Evolutionary conservation across 1,140 invertebrate species (phyloP).

Genomic region (Pseudomyrmex pallidus): DNA sequence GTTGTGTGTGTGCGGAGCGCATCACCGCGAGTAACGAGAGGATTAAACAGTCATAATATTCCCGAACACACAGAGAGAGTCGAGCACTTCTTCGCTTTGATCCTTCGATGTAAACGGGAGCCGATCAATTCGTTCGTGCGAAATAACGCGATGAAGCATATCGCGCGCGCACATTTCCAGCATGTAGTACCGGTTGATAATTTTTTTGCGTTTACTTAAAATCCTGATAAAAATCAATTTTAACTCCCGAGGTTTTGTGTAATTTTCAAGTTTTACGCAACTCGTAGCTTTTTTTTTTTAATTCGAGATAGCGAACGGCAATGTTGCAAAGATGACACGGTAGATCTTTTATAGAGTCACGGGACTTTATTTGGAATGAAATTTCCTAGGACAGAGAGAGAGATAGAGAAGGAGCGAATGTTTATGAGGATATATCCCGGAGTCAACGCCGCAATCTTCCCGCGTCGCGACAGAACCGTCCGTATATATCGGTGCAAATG

Average conservation of each 20-base stretch:
- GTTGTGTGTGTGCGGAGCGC: constrained; percentile 16
- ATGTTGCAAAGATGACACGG: background rate
- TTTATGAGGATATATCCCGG: constrained; percentile 16
- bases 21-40: constrained; percentile 31
- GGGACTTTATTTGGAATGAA: background rate
- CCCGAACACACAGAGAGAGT: background rate
- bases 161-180: too few relatives aligned
- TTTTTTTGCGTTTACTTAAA: too few relatives aligned
- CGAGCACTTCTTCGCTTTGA: background rate
- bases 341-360: background rate
- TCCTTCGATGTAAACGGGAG: background rate
- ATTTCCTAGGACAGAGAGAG: background rate
- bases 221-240: too few relatives aligned
- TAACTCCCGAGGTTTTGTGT: too few relatives aligned
- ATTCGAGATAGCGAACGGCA: too few relatives aligned
- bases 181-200: too few relatives aligned
- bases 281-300: too few relatives aligned
- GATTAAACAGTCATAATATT: constrained; percentile 44
- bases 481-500: constrained; percentile 20
- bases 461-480: background rate
- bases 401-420: background rate
- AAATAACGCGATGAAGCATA: background rate
- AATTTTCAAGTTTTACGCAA: too few relatives aligned
- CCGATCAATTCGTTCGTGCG: background rate
- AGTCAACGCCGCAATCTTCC: constrained; percentile 17